Percentiles rank a stretch among this genome's conserved stretches.
Conservation (phyloP, 2,888 invertebrate genomes). For the Drosophila formosana region DNA sequence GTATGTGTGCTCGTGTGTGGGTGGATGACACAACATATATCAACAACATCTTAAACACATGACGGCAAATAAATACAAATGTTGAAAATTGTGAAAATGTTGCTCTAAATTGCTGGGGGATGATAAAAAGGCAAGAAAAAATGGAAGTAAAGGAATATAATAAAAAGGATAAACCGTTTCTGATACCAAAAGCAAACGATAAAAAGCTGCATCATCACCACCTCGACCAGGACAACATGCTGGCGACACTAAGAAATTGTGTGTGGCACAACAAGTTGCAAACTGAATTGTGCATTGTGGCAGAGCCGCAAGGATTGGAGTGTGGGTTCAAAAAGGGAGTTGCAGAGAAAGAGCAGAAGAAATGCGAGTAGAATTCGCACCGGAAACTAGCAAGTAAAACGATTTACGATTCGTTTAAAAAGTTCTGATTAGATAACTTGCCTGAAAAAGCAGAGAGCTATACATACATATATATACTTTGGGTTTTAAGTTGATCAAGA, state of each 20-base stretch:
- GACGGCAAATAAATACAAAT: slow-evolving; percentile 79
- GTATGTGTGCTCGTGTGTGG: slow-evolving; percentile 29
- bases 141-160: slow-evolving; percentile 19
- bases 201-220: slow-evolving; percentile 38
- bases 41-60: slow-evolving; percentile 78
- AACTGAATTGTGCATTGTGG: slow-evolving; percentile 37
- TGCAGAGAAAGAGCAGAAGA: not conserved
- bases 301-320: not conserved
- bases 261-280: slow-evolving; percentile 47
- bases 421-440: slow-evolving; percentile 52
- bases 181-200: slow-evolving; percentile 45
- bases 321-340: not conserved
- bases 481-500: slow-evolving; percentile 20
- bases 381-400: slow-evolving; percentile 38
- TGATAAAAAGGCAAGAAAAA: slow-evolving; percentile 15
- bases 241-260: slow-evolving; percentile 33
- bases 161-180: slow-evolving; percentile 25
- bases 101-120: slow-evolving; percentile 60
- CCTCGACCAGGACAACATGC: slow-evolving; percentile 9
- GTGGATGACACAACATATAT: slow-evolving; percentile 70
- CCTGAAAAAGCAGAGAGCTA: not conserved
- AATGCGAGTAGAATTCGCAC: slow-evolving; percentile 3
- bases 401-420: slow-evolving; percentile 61
- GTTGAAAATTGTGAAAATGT: slow-evolving; percentile 74
- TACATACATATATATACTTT: not conserved